Evolutionary conservation across 2,888 invertebrate genomes (phyloP), one percentile per base, ranked within the genome.

Genomic region (Sisyra nigra): DNA sequence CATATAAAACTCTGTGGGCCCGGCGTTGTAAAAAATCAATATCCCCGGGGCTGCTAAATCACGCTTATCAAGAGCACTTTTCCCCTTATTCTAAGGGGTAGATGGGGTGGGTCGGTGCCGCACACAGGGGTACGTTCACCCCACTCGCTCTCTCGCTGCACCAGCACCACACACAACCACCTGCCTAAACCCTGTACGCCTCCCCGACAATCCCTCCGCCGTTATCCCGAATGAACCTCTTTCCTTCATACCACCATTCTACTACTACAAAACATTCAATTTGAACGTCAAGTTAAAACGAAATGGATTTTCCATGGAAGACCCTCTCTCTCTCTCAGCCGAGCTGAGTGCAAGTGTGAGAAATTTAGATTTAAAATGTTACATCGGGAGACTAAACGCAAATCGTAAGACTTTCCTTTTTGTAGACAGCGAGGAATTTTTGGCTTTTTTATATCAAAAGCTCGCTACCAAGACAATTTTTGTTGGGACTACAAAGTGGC

Each of bases 41-140:
- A 64, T 76, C 75, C 75, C 67, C 74, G 74, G 75, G 75, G 76
- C 76, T 75, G 75, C 76, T 76, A 77, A 77, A 77, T 76, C 77
- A 76, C 76, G 75, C 66, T 66, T 65, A 65, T 66, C 66, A 66
- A 66, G 65, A 66, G 65, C 62, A 65, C 62, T 63, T 63, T 61
- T 60, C 59, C 60, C 59, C 56, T 55, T 46, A 46, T 41, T 44
- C 49, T 47, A 48, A 58, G 34, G 19, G 11, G 41, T 15, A 19
- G 41, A 24, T 24, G 41, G 41, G 13, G 46, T 32, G 58, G 55
- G 50, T 52, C 50, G 53, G 55, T 53, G 54, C 51, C 53, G 54
- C 52, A 51, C 55, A 53, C 55, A 55, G 57, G 54, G 56, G 57
- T 58, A 57, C 55, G 54, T 59, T 56, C 57, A 58, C 60, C 60